A percentile compares a stretch with the other conserved stretches of the same genome.
These are phyloP conservation scores for Dolichoris vasculosae DNA, from an alignment of 1,140 invertebrate genomes.

Conservation along the genomic window DNA sequence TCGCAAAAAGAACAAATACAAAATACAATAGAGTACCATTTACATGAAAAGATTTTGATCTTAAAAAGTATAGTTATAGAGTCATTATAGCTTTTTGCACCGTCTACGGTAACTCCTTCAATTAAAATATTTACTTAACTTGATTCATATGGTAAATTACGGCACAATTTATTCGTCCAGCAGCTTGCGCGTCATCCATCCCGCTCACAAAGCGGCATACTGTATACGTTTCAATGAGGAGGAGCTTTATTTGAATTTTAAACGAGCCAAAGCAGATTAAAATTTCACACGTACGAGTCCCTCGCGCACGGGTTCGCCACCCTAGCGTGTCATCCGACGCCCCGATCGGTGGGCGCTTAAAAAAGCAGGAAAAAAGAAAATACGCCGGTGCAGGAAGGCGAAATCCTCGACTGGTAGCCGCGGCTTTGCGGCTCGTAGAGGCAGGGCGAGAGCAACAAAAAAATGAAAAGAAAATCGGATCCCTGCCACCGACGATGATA, in stretches of 20 bases:
- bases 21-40: too few species aligned
- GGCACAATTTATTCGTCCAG: neutral
- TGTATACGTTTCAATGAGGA: conserved; percentile 6
- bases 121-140: conserved; percentile 45
- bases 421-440: neutral
- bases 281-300: conserved; percentile 49
- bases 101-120: neutral
- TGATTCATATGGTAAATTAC: conserved; percentile 10
- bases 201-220: neutral
- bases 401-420: neutral
- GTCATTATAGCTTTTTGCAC: neutral
- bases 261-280: conserved; percentile 53
- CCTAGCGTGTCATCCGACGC: neutral
- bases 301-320: neutral
- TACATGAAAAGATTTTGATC: neutral
- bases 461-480: neutral
- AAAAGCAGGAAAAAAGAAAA: conserved; percentile 13
- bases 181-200: conserved; percentile 1
- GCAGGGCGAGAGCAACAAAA: conserved; percentile 3
- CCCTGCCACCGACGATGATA: conserved; percentile 65
- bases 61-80: neutral
- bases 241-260: conserved; percentile 52
- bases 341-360: conserved; percentile 1
- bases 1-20: too few species aligned
- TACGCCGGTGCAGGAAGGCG: neutral